Conservation (phyloP, 2,113 vertebrate genomes). For the Carettochelys insculpta region DNA sequence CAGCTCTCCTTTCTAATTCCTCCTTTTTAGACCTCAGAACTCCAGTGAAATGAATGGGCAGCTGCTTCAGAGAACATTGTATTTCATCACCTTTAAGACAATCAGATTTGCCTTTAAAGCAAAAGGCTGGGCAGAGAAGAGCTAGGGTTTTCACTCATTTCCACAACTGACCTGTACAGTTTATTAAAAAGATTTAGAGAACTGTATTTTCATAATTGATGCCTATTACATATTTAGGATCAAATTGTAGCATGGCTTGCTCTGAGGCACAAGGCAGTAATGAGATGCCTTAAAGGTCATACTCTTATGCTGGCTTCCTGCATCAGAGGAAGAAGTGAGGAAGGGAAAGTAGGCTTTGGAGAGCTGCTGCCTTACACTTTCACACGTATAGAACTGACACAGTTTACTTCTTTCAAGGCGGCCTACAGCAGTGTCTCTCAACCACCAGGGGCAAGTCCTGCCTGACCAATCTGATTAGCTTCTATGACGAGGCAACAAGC, state of each 20-base stretch:
- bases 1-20: not conserved
- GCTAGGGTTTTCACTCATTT: not conserved
- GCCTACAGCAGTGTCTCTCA: not conserved
- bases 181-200: not conserved
- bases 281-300: not conserved
- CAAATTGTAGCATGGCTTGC: not conserved
- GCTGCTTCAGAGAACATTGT: rapidly evolving
- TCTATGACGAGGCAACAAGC: too few species aligned
- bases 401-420: not conserved
- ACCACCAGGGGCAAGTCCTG: too few species aligned
- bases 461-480: too few species aligned
- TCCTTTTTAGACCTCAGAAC: not conserved
- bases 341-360: not conserved
- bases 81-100: not conserved
- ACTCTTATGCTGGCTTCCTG: not conserved
- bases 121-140: not conserved
- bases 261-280: not conserved
- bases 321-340: rapidly evolving
- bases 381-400: not conserved
- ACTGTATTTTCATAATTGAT: not conserved
- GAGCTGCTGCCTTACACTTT: not conserved
- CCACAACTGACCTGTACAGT: rapidly evolving
- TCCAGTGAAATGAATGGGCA: not conserved
- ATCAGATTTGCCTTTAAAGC: not conserved
- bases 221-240: not conserved